Evolutionary conservation across 2,888 invertebrate species (phyloP).

Genomic region (Lumbricus terrestris): DNA sequence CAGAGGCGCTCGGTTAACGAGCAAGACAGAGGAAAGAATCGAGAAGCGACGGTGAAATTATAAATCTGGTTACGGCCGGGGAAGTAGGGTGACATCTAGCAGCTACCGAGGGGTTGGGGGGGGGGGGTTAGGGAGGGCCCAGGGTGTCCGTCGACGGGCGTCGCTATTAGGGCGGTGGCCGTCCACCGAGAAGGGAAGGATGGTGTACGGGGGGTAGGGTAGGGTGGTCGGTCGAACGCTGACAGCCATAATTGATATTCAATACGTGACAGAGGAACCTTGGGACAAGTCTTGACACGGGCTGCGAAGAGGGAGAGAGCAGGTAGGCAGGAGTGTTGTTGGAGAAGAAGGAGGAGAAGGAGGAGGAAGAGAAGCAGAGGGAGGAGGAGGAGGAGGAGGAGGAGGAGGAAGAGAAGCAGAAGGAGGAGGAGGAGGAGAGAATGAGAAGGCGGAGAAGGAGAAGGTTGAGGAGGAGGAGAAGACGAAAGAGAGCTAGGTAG

Average conservation of each 20-base stretch:
- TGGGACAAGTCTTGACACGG: background rate
- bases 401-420: background rate
- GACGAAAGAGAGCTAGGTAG: no score
- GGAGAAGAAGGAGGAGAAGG: background rate
- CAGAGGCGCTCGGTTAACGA: background rate
- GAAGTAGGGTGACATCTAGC: background rate
- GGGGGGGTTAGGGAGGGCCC: no score
- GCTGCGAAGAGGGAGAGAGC: background rate
- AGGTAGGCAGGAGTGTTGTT: background rate
- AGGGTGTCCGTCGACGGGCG: background rate
- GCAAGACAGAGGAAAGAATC: background rate
- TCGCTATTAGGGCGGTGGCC: background rate
- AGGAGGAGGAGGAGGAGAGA: no score
- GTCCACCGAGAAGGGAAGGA: background rate
- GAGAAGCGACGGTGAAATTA: background rate
- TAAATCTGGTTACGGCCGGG: background rate
- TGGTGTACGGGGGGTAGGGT: background rate
- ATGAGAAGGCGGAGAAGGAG: no score
- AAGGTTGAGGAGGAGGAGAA: no score
- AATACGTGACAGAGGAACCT: background rate
- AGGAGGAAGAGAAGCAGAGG: background rate
- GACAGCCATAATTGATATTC: slow-evolving; percentile 3
- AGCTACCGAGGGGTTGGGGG: background rate
- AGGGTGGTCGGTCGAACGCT: background rate
- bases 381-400: background rate